Conservation (phyloP, 2,888 invertebrate species). For the Acronicta psi region DNA sequence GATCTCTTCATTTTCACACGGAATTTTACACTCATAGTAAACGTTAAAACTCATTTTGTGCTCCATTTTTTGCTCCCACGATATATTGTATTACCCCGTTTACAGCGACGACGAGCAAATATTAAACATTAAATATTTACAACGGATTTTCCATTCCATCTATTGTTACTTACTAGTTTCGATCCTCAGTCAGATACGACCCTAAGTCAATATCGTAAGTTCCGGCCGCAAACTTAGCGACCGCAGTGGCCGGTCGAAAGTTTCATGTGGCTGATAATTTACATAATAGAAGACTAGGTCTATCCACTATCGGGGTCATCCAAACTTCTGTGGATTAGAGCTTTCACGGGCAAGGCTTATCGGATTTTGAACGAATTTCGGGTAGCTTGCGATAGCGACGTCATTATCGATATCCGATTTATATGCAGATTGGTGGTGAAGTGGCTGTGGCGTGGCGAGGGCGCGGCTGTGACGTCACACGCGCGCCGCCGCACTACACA, state of each 20-base stretch:
- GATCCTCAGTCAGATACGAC: conserved; percentile 75
- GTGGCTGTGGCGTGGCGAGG: conserved; percentile 68
- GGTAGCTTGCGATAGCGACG: conserved; percentile 85
- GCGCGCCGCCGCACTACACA: conserved; percentile 63
- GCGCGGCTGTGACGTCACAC: conserved; percentile 71
- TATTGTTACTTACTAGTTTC: conserved; percentile 68
- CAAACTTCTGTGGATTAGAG: conserved; percentile 87
- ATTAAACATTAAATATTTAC: conserved; percentile 63
- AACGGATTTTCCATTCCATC: conserved; percentile 58
- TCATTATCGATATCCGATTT: conserved; percentile 89
- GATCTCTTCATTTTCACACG: conserved; percentile 76
- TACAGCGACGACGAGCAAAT: conserved; percentile 34
- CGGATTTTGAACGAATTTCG: conserved; percentile 87
- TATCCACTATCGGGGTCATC: conserved; percentile 87
- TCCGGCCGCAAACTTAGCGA: conserved; percentile 81
- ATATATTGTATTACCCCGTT: conserved; percentile 39
- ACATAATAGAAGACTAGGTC: conserved; percentile 88
- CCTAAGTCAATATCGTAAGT: conserved; percentile 83
- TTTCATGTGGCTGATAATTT: conserved; percentile 87
- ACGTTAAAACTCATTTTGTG: conserved; percentile 59
- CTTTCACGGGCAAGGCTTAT: conserved; percentile 85
- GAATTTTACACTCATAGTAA: conserved; percentile 67
- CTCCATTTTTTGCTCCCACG: conserved; percentile 44
- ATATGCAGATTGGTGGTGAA: conserved; percentile 87
- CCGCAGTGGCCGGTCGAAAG: conserved; percentile 81